These are phyloP conservation scores for Chirona hameri DNA, from an alignment of 2,888 invertebrate species.

Conservation along the genomic window DNA sequence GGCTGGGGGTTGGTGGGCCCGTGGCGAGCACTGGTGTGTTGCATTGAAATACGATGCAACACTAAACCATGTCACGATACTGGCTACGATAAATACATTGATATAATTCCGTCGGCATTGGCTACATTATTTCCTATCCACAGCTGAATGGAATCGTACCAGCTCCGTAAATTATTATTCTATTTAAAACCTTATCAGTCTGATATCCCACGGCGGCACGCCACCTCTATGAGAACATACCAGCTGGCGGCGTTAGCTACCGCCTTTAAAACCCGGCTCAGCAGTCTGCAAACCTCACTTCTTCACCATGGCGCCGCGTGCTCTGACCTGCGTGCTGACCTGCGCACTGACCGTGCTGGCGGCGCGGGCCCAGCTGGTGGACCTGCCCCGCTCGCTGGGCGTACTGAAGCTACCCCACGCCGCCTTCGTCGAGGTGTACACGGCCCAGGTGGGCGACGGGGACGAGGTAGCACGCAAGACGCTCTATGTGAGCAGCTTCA, in stretches of 20 bases:
- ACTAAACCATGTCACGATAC: too few relatives aligned
- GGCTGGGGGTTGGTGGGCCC: too few relatives aligned
- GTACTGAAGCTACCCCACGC: constrained; percentile 30
- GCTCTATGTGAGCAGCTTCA: constrained; percentile 43
- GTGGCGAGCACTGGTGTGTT: too few relatives aligned
- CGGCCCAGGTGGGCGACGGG: constrained; percentile 34
- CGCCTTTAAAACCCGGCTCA: neutral
- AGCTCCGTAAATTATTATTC: neutral
- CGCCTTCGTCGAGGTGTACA: constrained; percentile 40
- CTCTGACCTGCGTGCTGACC: neutral
- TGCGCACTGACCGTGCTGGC: neutral
- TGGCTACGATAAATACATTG: too few relatives aligned
- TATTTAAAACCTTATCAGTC: neutral
- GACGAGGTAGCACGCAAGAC: constrained; percentile 40
- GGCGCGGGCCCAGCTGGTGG: neutral
- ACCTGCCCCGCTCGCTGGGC: neutral
- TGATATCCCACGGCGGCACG: neutral
- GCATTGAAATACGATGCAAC: too few relatives aligned
- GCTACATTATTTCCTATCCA: too few relatives aligned
- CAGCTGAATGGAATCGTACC: too few relatives aligned
- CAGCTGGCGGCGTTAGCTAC: neutral
- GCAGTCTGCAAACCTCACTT: neutral
- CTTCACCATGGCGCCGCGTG: neutral
- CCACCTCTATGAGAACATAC: neutral
- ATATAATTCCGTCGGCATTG: too few relatives aligned